Base-by-base conservation (phyloP, 2,113 vertebrate genomes). In the Plecotus auritus region DNA sequence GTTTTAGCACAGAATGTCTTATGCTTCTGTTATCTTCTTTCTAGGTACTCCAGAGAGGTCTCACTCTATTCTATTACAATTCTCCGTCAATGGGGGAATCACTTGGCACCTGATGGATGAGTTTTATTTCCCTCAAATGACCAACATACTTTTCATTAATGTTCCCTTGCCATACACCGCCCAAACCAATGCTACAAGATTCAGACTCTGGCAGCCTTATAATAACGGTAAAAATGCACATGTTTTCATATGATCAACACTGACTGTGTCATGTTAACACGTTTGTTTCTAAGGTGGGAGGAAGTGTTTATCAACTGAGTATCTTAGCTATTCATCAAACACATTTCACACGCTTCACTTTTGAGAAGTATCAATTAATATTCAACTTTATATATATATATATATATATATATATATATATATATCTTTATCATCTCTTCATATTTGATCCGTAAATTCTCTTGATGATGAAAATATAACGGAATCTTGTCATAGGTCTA, bases 151-250 rank as follows among this genome's bases (percentile, higher is more conserved):
- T 88, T 99, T 99, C 94, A 99, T 99, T 93, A 99, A 99, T 54
- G 98, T 99, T 91, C 98, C 99, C 3, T 98, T 99, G 94, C 99
- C 99, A 17, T 97, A 98, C 0, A 96, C 98, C 23, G 99, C 99
- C 93, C 99, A 99, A 98, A 99, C 98, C 97, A 99, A 99, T 0
- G 98, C 99, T 5, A 99, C 99, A 0, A 98, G 99, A 67, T 99
- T 99, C 98, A 98, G 99, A 96, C 99, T 99, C 74, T 99, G 99
- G 99, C 99, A 99, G 47, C 99, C 99, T 28, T 99, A 99, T 97
- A 99, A 99, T 98, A 99, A 98, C 0, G 99, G 99, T 99, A 97
- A 98, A 98, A 85, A 94, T 51, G 42, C 40, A 51, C 17, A 0
- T 77, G 9, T 92, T 96, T 54, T 88, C 18, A 45, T 77, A 0